Conservation (phyloP, 1,140 invertebrate genomes). For the Tenebrio molitor region DNA sequence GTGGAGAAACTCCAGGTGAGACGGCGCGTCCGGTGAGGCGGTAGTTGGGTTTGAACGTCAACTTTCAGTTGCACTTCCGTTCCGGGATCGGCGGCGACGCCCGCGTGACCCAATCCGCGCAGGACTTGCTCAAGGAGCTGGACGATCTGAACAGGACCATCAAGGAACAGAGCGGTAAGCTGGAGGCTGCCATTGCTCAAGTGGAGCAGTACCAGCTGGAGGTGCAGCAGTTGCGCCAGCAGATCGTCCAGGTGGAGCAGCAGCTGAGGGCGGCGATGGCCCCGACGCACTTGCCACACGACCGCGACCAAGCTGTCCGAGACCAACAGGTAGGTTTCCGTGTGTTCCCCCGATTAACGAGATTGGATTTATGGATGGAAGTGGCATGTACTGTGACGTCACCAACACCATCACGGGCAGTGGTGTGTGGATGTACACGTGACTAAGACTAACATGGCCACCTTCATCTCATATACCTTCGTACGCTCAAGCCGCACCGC, state of each 20-base stretch:
- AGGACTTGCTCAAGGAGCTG: slow-evolving; percentile 77
- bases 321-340: slow-evolving; percentile 90
- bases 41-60: slow-evolving; percentile 8
- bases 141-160: slow-evolving; percentile 77
- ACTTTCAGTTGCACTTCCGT: slow-evolving; percentile 86
- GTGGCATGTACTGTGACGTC: slow-evolving; percentile 56
- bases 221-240: slow-evolving; percentile 85
- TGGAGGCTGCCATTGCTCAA: slow-evolving; percentile 86
- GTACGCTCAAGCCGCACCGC: slow-evolving; percentile 46
- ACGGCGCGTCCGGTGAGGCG: no score
- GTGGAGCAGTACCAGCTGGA: slow-evolving; percentile 91
- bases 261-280: slow-evolving; percentile 84
- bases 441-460: slow-evolving; percentile 30
- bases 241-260: slow-evolving; percentile 88
- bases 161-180: slow-evolving; percentile 77
- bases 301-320: slow-evolving; percentile 85
- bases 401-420: slow-evolving; percentile 29
- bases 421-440: background rate
- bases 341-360: slow-evolving; percentile 39
- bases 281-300: slow-evolving; percentile 84
- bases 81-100: slow-evolving; percentile 85
- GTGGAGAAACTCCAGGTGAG: slow-evolving; percentile 89
- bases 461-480: slow-evolving; percentile 8
- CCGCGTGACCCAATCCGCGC: slow-evolving; percentile 79
- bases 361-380: slow-evolving; percentile 53